Evolutionary conservation across 1,140 invertebrate genomes (phyloP), one percentile per base, ranked within the genome.

Genomic region (Halictus rubicundus): DNA sequence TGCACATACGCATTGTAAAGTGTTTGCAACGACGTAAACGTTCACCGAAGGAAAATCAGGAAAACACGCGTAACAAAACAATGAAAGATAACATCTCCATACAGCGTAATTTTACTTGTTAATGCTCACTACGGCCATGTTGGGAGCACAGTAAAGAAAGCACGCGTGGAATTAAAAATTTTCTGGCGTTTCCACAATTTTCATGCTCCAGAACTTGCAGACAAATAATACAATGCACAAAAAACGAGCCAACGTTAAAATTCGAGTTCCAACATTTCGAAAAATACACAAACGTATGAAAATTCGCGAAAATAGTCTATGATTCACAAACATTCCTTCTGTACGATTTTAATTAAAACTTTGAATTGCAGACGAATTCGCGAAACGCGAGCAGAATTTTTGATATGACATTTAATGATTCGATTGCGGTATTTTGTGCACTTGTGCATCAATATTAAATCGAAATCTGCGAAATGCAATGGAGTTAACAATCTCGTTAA

Each of bases 51-150:
- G 39, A 3, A 19, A 8, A 39, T 37, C 21, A 3, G 12, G 63
- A n/a, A 64, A 23, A 46, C n/a, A n/a, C 19, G 14, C 42, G 10
- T 3, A 27, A 25, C 25, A 6, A 32, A 27, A 57, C 21, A 75
- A 37, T 37, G 46, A 57, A 59, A 37, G 19, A 46, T 66, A 66
- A 46, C 75, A 63, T 78, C 75, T 52, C 19, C 21, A 4, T 7
- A 7, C 16, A 21, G n/a, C 46, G 23, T 78, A 78, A 78, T 78
- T 71, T 42, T 54, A 71, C 46, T 71, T 71, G 68, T 71, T 78
- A 78, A 78, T 78, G 32, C 37, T 70, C 52, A 16, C 4, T 25
- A 9, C 12, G 9, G 19, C 49, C 46, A 37, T 27, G 25, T 5
- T 19, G 14, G 27, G 9, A 7, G 39, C 23, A 1, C 42, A 42